phyloP scores from a whole-genome alignment of 2,113 vertebrate genomes.

The Chelonoidis abingdonii region DNA sequence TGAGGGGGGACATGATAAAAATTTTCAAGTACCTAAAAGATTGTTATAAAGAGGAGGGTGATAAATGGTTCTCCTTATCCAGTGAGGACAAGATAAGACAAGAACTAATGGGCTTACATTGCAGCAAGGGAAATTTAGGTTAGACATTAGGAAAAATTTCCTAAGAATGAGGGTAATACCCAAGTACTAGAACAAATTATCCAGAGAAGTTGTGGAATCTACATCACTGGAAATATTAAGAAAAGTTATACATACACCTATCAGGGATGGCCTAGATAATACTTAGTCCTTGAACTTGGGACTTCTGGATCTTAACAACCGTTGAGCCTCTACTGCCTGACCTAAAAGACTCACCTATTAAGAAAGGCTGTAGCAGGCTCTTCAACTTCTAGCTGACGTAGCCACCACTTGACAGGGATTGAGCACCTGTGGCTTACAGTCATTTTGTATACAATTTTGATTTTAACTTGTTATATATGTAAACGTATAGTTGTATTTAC shows the following conservation, averaged over 20 bases:
- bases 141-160: not conserved
- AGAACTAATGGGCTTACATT: not conserved
- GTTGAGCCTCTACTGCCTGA: not conserved
- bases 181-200: not conserved
- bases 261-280: not conserved
- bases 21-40: not conserved
- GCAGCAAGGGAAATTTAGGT: not conserved
- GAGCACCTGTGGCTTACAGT: not conserved
- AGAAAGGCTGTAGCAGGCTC: not conserved
- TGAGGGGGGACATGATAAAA: not conserved
- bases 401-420: not conserved
- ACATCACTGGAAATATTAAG: not conserved
- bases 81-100: not conserved
- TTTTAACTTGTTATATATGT: not conserved
- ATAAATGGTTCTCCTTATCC: not conserved
- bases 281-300: no score
- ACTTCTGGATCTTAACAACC: not conserved
- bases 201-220: not conserved
- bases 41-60: not conserved
- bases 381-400: not conserved
- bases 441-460: not conserved
- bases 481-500: not conserved
- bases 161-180: not conserved
- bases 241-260: not conserved
- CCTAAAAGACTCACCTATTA: not conserved